Evolutionary conservation across 2,113 vertebrate genomes (phyloP), one percentile per base, ranked within the genome.

Genomic region (Charadrius vociferus): DNA sequence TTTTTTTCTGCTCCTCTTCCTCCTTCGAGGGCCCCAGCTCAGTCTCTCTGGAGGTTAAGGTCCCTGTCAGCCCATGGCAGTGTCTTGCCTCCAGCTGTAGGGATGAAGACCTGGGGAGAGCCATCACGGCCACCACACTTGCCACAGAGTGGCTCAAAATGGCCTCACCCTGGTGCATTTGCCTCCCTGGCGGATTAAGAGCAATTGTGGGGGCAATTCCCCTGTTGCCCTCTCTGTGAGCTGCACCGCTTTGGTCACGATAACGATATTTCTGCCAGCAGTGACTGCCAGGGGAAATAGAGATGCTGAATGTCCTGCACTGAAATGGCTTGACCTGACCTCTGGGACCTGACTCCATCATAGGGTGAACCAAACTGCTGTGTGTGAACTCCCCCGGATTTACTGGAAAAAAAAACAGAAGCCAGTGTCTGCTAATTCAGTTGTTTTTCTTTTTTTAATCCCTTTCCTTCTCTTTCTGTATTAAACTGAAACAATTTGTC

Each of bases 261-360:
- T 39, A n/a, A 36, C 1, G 1, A 4, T 34, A 27, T 52, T 93
- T 88, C 32, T 92, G 62, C 43, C 39, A 78, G 41, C 12, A 10
- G 23, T 53, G 67, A 22, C 80, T 92, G 91, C 53, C 55, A 58
- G 70, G 36, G 26, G 24, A 74, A 63, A 67, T 5, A 47, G 45
- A 81, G 59, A 56, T 20, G 19, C 34, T n/a, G 14, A 45, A 49
- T 0, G 0, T 79, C n/a, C 45, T 93, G 41, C 2, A 0, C 81
- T 85, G 94, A 89, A 85, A 88, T 88, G 66, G 47, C 93, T 96
- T 89, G 29, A 63, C 50, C 37, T 95, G 95, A 91, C 80, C 92
- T 94, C 15, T 0, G 0, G 43, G 68, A 86, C 39, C 36, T 47
- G 52, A 43, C 34, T 81, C 10, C n/a, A 4, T 86, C 0, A 0